Conservation (phyloP, 2,888 invertebrate genomes). For the Tridacna crocea region DNA sequence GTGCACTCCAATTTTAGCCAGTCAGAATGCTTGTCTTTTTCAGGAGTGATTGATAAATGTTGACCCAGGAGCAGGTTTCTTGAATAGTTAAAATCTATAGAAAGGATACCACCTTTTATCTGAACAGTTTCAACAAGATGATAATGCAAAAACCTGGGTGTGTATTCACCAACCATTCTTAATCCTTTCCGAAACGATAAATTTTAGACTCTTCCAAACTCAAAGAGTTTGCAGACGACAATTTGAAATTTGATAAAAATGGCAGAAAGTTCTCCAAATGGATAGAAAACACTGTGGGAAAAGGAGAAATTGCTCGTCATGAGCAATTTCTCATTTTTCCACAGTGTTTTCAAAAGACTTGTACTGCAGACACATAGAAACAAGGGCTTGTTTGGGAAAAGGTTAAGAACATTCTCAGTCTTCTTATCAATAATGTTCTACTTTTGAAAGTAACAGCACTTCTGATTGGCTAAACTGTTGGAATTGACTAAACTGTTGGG, state of each 20-base stretch:
- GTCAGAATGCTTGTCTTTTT: background rate
- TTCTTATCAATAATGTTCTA: background rate
- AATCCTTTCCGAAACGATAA: background rate
- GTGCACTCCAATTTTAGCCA: background rate
- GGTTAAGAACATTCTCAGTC: background rate
- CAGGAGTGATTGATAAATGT: background rate
- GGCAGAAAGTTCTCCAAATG: background rate
- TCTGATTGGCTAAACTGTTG: too few relatives aligned
- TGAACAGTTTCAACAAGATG: background rate
- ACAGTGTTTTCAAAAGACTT: background rate
- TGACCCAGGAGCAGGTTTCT: background rate
- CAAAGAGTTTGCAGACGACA: background rate
- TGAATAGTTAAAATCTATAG: background rate
- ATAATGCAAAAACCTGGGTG: background rate
- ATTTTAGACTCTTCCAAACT: background rate
- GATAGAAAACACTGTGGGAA: conserved; percentile 1
- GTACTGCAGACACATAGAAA: background rate
- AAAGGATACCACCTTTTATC: background rate
- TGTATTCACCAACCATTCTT: background rate
- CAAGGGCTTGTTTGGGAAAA: background rate
- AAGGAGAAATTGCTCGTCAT: conserved; percentile 8
- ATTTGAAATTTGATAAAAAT: background rate
- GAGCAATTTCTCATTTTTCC: background rate
- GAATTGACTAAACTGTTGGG: too few relatives aligned
- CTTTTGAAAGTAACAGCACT: too few relatives aligned